These are phyloP conservation scores for Perdita meconis DNA, from an alignment of 2,888 invertebrate genomes.

Conservation along the genomic window DNA sequence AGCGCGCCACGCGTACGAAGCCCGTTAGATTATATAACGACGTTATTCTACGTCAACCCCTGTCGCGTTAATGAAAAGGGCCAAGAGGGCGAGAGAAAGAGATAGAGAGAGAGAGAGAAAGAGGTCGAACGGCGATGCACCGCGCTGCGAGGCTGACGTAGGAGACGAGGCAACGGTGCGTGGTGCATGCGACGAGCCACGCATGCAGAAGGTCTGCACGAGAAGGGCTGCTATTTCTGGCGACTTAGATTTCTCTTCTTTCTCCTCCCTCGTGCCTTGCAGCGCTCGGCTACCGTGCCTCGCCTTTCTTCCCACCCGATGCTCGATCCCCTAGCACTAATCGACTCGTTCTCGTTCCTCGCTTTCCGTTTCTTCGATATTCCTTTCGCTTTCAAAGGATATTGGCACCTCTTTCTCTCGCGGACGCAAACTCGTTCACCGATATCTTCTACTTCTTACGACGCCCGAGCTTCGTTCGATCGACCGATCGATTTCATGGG, in stretches of 20 bases:
- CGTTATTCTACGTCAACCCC: constrained; percentile 36
- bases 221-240: constrained; percentile 79
- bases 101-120: constrained; percentile 19
- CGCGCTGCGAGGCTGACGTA: constrained; percentile 61
- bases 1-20: constrained; percentile 6
- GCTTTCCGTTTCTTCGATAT: constrained; percentile 37
- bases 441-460: no score
- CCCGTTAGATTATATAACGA: constrained; percentile 29
- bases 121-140: constrained; percentile 31
- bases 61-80: constrained; percentile 47
- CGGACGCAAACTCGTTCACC: background rate
- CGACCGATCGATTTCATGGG: no score
- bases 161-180: constrained; percentile 69
- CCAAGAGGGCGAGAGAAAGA: constrained; percentile 5
- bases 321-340: constrained; percentile 35
- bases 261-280: constrained; percentile 52
- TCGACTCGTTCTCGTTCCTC: constrained; percentile 17
- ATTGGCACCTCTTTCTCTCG: background rate
- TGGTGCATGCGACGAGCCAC: constrained; percentile 68
- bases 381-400: constrained; percentile 46
- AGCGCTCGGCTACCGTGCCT: constrained; percentile 16
- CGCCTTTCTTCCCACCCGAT: constrained; percentile 43
- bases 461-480: no score
- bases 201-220: constrained; percentile 71
- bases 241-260: constrained; percentile 70